Percentiles rank a stretch among this genome's conserved stretches.
Evolutionary conservation across 2,113 vertebrate species (phyloP).

Genomic region (Hyperopisus bebe): DNA sequence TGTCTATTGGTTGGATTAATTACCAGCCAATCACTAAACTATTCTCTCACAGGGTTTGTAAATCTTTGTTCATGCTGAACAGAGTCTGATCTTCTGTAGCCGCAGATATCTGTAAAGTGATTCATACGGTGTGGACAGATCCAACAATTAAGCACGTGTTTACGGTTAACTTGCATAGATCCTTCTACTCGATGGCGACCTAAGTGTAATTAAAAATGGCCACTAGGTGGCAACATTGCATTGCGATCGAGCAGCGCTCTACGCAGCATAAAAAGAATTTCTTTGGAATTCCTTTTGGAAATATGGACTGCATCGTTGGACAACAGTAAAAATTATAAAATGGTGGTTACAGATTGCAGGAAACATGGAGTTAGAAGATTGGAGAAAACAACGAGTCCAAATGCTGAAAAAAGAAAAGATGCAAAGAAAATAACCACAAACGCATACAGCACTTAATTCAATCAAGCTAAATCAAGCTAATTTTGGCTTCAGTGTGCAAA

Average conservation of each 20-base stretch:
- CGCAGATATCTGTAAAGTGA: background rate
- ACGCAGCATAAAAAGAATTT: background rate
- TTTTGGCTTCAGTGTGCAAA: background rate
- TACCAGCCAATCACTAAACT: background rate
- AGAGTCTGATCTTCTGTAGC: background rate
- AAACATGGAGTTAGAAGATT: no score
- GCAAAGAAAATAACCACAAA: background rate
- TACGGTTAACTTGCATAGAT: background rate
- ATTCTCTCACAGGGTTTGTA: background rate
- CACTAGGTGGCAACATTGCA: constrained; percentile 12
- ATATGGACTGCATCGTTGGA: background rate
- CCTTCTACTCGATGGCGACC: background rate
- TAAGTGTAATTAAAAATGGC: background rate
- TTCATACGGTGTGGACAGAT: background rate
- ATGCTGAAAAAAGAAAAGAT: background rate
- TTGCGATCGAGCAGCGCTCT: background rate
- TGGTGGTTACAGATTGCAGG: background rate
- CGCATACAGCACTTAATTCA: background rate
- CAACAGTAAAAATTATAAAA: background rate
- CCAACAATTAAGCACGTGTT: background rate
- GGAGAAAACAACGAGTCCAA: background rate
- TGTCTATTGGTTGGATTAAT: background rate
- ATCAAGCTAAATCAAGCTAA: no score
- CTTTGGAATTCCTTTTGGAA: background rate
- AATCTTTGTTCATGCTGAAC: constrained; percentile 7